Conservation (phyloP, 2,797 vertebrate genomes). For the Squalus acanthias region DNA sequence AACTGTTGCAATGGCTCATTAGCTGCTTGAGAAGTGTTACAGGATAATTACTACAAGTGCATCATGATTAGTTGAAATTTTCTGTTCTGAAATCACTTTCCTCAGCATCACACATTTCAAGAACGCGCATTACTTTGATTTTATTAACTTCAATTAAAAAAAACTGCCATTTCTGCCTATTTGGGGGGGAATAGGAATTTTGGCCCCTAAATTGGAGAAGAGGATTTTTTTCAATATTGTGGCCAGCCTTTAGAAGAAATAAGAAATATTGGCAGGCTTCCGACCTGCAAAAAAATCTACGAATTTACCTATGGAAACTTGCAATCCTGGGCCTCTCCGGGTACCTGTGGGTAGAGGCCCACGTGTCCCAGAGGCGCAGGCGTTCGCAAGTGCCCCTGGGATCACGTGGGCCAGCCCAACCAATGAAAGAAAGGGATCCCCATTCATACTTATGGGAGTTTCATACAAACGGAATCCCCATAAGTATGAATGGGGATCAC, state of each 20-base stretch:
- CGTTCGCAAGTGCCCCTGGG: too few relatives aligned
- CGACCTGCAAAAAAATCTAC: too few relatives aligned
- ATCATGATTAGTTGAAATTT: background rate
- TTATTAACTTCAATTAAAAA: background rate
- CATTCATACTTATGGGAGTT: too few relatives aligned
- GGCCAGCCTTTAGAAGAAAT: background rate
- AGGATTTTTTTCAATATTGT: background rate
- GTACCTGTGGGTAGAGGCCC: too few relatives aligned
- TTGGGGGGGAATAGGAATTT: background rate
- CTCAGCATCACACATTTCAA: background rate
- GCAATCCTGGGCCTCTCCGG: too few relatives aligned
- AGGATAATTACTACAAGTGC: background rate
- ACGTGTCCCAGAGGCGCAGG: too few relatives aligned
- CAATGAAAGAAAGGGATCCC: too few relatives aligned
- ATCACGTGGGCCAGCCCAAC: too few relatives aligned
- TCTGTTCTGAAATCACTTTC: background rate
- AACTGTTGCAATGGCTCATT: slow-evolving; percentile 22
- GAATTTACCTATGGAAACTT: too few relatives aligned
- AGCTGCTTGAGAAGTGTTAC: background rate
- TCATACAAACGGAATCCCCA: too few relatives aligned
- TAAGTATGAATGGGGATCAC: too few relatives aligned
- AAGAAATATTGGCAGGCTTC: background rate
- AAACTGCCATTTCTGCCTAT: background rate
- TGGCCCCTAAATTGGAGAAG: background rate
- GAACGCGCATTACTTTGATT: background rate